Evolutionary conservation across 2,113 vertebrate genomes (phyloP).

Genomic region (Tursiops truncatus): DNA sequence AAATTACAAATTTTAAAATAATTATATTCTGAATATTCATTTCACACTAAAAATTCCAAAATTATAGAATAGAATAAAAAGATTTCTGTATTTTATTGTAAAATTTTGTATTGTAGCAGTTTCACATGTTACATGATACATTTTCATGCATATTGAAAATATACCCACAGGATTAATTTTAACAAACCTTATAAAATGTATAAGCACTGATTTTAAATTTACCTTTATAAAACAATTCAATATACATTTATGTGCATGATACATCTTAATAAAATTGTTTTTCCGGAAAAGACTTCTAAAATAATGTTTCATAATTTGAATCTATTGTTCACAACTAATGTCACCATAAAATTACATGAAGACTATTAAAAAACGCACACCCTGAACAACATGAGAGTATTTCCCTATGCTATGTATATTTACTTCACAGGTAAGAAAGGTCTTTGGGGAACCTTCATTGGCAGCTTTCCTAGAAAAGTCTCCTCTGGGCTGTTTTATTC

Average conservation of each 20-base stretch:
- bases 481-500: conserved; percentile 67
- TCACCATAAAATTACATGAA: background rate
- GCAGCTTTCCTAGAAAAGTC: conserved; percentile 69
- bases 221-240: background rate
- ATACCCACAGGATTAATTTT: background rate
- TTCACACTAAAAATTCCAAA: background rate
- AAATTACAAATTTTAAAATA: background rate
- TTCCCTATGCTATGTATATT: conserved; percentile 34
- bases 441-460: conserved; percentile 64
- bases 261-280: background rate
- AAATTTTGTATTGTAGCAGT: background rate
- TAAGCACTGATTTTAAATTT: background rate
- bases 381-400: conserved; percentile 33
- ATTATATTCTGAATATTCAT: background rate
- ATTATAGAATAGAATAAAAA: background rate
- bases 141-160: background rate
- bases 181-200: background rate
- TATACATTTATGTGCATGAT: background rate
- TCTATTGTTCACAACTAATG: conserved; percentile 8
- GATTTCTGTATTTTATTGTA: background rate
- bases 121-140: background rate
- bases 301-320: conserved; percentile 6
- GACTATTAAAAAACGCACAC: background rate
- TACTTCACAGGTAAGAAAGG: conserved; percentile 54
- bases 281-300: background rate